Percentiles rank a stretch among this genome's conserved stretches.
phyloP scores from a whole-genome alignment of 2,797 vertebrate genomes.

The Threskiornis aethiopicus region DNA sequence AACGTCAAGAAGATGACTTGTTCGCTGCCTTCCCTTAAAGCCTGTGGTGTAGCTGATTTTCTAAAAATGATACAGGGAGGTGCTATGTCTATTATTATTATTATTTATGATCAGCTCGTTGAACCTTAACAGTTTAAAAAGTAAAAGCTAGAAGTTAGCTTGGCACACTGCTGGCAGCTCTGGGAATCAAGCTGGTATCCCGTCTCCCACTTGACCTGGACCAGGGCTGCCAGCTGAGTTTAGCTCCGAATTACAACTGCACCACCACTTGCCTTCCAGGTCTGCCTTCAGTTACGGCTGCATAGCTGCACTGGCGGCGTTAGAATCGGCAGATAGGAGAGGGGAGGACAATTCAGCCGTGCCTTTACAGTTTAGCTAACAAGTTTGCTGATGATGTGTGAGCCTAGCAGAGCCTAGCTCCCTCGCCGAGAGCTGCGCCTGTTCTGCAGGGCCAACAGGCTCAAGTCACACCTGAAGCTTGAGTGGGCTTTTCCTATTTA shows the following conservation, averaged over 20 bases:
- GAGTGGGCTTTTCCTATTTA: not conserved
- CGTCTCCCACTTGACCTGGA: not conserved
- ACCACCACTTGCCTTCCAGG: not conserved
- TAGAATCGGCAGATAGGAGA: not conserved
- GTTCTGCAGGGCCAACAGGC: not conserved
- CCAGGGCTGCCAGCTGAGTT: not conserved
- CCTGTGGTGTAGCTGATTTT: not conserved
- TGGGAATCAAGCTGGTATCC: not conserved
- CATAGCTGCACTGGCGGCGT: not conserved
- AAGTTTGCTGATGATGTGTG: not conserved
- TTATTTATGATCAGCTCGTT: not conserved
- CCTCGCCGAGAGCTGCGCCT: rapidly evolving
- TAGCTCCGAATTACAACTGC: not conserved
- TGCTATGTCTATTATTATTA: not conserved
- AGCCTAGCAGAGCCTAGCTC: not conserved
- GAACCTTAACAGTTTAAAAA: not conserved
- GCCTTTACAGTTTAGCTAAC: not conserved
- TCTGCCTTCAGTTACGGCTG: not conserved
- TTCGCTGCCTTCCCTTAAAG: not conserved
- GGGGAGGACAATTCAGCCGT: not conserved
- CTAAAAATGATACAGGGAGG: not conserved
- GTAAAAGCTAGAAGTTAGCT: not conserved
- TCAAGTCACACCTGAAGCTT: not conserved
- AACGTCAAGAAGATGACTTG: not conserved
- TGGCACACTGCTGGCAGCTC: not conserved